A percentile compares a stretch with the other conserved stretches of the same genome.
These are phyloP conservation scores for Megaceryle torquata DNA, from an alignment of 2,113 vertebrate species.

Conservation along the genomic window DNA sequence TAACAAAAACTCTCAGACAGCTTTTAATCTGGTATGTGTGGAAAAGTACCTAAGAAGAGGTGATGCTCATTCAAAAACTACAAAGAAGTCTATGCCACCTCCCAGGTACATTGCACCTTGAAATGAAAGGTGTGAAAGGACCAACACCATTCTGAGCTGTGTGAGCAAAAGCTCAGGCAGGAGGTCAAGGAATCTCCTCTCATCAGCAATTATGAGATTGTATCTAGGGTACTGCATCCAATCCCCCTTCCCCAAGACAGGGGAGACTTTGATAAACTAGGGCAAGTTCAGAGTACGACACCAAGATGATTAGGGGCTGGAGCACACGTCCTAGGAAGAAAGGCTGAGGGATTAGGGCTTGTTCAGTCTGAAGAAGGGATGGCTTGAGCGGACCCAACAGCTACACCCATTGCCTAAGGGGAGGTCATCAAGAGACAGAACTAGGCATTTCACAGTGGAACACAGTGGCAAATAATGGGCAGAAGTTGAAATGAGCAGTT, in stretches of 20 bases:
- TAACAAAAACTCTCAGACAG: background rate
- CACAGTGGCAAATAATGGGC: background rate
- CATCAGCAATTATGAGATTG: rapidly evolving
- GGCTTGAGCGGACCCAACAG: background rate
- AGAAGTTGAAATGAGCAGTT: background rate
- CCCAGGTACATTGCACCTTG: rapidly evolving
- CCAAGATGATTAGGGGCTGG: background rate
- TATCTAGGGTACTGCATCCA: background rate
- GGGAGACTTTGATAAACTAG: background rate
- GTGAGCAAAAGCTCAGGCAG: background rate
- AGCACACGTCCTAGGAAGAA: background rate
- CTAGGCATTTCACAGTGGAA: background rate
- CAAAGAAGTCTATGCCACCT: background rate
- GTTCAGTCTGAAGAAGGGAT: background rate
- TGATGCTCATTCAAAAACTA: background rate
- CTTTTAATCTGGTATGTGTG: background rate
- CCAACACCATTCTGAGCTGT: background rate
- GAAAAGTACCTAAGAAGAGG: background rate
- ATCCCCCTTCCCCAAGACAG: rapidly evolving
- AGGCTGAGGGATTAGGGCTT: background rate
- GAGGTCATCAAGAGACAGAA: rapidly evolving
- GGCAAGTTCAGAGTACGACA: background rate
- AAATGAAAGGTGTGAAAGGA: background rate
- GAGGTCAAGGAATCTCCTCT: no score
- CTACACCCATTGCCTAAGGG: rapidly evolving